These are phyloP conservation scores for Eunapius fragilis DNA, from an alignment of 37 sponge, comb jelly and placozoan genomes.

Conservation along the genomic window DNA sequence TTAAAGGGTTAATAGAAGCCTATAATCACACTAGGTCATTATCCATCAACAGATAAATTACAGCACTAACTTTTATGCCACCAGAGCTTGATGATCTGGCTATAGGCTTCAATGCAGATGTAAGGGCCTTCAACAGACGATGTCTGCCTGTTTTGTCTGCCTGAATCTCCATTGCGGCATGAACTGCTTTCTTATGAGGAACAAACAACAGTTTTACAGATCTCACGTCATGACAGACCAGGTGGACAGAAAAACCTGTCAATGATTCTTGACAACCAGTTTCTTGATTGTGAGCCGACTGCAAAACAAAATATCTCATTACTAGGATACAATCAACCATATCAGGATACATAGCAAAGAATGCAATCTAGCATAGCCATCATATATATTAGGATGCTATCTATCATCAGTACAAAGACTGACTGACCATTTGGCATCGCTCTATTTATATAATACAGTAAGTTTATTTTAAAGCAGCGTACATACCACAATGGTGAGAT, in stretches of 20 bases:
- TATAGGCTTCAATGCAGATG: neutral
- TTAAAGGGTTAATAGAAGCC: no score
- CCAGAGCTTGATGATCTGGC: neutral
- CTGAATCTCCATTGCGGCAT: neutral
- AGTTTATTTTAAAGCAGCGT: no score
- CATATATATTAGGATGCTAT: no score
- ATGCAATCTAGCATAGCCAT: no score
- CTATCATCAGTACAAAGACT: no score
- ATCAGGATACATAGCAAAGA: no score
- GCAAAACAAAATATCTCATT: neutral
- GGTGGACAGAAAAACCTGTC: neutral
- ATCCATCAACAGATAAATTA: neutral
- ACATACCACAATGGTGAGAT: no score
- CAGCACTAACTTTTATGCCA: neutral
- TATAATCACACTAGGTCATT: no score
- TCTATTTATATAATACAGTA: no score
- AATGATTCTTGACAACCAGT: neutral
- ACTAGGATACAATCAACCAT: neutral
- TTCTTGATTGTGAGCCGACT: neutral
- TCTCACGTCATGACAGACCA: slow-evolving; percentile 28
- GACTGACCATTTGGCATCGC: no score
- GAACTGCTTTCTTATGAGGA: neutral
- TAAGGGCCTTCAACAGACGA: neutral
- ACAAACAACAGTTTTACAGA: slow-evolving; percentile 52
- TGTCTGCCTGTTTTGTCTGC: neutral